Evolutionary conservation across 2,113 vertebrate genomes (phyloP), one percentile per base, ranked within the genome.

Genomic region (Malurus elegans): DNA sequence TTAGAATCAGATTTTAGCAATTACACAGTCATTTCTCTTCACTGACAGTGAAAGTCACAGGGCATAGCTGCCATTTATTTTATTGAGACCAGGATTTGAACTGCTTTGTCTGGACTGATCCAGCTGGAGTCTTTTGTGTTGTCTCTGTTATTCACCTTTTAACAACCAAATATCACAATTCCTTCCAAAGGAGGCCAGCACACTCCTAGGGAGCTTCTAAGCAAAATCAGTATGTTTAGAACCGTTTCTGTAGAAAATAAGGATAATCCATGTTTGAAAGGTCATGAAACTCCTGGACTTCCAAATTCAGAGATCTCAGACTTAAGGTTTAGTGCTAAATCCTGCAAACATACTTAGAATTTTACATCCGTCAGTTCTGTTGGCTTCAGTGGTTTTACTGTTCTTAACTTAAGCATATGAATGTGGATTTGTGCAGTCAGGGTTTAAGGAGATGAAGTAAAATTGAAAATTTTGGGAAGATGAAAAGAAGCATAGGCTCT

Each of bases 21-120:
- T 78, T 95, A 86, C 82, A 75, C 42, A 58, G 79, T 71, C 15
- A 4, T 83, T 88, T 94, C 74, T 93, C 89, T 92, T 88, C 82
- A 42, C 65, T 86, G 88, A 74, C 90, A 84, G 64, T 84, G 86
- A 88, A 96, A 93, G 91, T 85, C 83, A 88, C 50, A 80, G 79
- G 72, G 51, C 71, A 92, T 28, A 90, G 72, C 67, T 92, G 85
- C 31, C 64, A 51, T 88, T 95, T 94, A 90, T 81, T 83, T 94
- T 80, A 73, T 8, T 90, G 51, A 91, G 78, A 86, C 50, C 28
- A 75, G 92, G 64, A 88, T 91, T 66, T 95, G 51, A 93, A 65
- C 51, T 88, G 54, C 67, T 90, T 92, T 80, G 53, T 79, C 65
- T 79, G 38, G 24, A 61, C 54, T 76, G 44, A 94, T 90, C 24